These are phyloP conservation scores for Patella depressa DNA, from an alignment of 2,888 invertebrate species.

Conservation along the genomic window DNA sequence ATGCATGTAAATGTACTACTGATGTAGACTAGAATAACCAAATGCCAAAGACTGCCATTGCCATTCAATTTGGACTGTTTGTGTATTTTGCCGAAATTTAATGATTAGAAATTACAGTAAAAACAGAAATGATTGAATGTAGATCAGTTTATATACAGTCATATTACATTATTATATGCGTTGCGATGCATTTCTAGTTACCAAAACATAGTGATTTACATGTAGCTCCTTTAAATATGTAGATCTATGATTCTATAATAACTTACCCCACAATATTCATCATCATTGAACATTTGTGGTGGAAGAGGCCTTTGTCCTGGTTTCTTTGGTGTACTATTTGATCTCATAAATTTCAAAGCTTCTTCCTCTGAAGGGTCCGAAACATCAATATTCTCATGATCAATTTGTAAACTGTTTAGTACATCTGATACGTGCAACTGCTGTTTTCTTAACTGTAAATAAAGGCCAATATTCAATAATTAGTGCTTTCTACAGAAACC, in stretches of 20 bases:
- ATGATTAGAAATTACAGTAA: too few relatives aligned
- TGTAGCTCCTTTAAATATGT: not conserved
- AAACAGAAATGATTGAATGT: too few relatives aligned
- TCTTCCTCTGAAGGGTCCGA: constrained; percentile 92
- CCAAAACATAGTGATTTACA: too few relatives aligned
- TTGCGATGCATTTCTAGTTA: too few relatives aligned
- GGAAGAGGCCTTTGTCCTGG: constrained; percentile 73
- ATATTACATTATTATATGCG: too few relatives aligned
- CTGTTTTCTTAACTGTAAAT: constrained; percentile 89
- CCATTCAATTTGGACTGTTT: too few relatives aligned
- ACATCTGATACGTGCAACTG: constrained; percentile 95
- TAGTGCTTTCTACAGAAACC: not conserved
- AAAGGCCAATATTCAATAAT: constrained; percentile 8
- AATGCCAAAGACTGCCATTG: too few relatives aligned
- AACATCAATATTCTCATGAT: constrained; percentile 92
- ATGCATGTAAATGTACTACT: too few relatives aligned
- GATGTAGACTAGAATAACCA: too few relatives aligned
- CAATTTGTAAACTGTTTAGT: constrained; percentile 90
- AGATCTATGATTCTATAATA: constrained; percentile 10
- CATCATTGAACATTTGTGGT: constrained; percentile 94
- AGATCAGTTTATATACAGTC: too few relatives aligned
- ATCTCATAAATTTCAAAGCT: constrained; percentile 93
- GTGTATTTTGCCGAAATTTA: too few relatives aligned
- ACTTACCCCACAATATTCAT: constrained; percentile 91
- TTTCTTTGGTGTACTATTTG: constrained; percentile 75